Base-by-base conservation (phyloP, 2,888 invertebrate species). In the Nemotelus nigrinus region DNA sequence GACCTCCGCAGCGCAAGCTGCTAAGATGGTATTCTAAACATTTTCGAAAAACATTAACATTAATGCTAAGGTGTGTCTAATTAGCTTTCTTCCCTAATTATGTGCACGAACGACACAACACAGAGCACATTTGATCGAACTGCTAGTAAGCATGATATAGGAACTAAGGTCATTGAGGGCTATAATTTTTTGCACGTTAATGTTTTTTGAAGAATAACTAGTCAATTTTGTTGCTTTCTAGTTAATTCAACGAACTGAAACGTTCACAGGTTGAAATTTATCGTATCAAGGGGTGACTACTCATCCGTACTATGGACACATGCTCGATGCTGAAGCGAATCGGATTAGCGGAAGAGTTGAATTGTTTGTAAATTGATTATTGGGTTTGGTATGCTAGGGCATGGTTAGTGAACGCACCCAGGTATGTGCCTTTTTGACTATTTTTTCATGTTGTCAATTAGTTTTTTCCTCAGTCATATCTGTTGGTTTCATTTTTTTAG, bases 71-170 rank as follows among this genome's bases (percentile, higher is more conserved):
- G 63, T 63, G 63, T 63, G 63, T 41, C 63, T 63, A 63, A 63
- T 63, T 63, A 63, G 63, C 43, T 41, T 63, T 63, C 63, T 63
- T 63, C 63, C 50, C 63, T 63, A 63, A 63, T 63, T 63, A 63
- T 63, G 43, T 63, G 43, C 63, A 63, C 63, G 63, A 63, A 39
- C 8, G 8, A 41, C 39, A 50, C 50, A 50, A 25, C 25, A 25
- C 25, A 25, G 25, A 25, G 25, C 25, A 25, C 25, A 25, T 25
- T 25, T 25, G 25, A 25, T 25, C 25, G 50, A 41, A 63, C 63
- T 41, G 43, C 63, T 43, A 10, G 10, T 41, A 41, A 43, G 41
- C 63, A 63, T 63, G 63, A 41, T 63, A 63, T 50, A 8, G 5
- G 50, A 1, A 8, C 8, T 25, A 25, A 25, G 25, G 25, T 25